Evolutionary conservation across 2,888 invertebrate genomes (phyloP), one percentile per base, ranked within the genome.

Genomic region (Melanophora roralis): DNA sequence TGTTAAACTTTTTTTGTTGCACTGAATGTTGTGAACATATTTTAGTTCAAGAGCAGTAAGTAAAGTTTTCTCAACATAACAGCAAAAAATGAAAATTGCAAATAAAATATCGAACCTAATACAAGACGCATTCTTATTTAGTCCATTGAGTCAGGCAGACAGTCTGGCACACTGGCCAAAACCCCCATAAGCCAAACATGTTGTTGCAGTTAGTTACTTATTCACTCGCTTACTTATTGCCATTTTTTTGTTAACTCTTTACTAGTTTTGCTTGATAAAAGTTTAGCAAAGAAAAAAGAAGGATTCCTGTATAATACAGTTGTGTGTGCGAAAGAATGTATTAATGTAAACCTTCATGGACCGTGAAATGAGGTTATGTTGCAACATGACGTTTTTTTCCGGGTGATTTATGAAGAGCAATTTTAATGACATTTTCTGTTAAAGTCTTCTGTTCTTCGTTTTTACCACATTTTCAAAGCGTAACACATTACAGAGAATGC

Each of bases 351-450:
- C 84, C 83, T 86, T 86, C 86, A 87, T 88, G 85, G 86, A 87
- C 85, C 88, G 84, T 87, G 86, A 88, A 88, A 88, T 86, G 85
- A 87, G 86, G 86, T 87, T 86, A 85, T 86, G 84, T 85, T 83
- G 83, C 83, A 83, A 82, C 83, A 83, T 82, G 82, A 83, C 83
- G 83, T 83, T 68, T 73, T 43, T 71, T 83, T 74, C 84, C 72
- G 83, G 82, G 83, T 86, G 84, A 84, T 87, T 88, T 88, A 88
- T 88, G 88, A 87, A 86, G 87, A 86, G 85, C 87, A 85, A 86
- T 88, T 87, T 87, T 87, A 88, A 88, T 88, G 88, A 88, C 86
- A 87, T 87, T 87, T 86, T 80, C 27, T 60, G 74, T 65, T 57
- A 65, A 40, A 65, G 40, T 72, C 62, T 67, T 38, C 38, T 60